Evolutionary conservation across 2,797 vertebrate species (phyloP).

Genomic region (Falco peregrinus): DNA sequence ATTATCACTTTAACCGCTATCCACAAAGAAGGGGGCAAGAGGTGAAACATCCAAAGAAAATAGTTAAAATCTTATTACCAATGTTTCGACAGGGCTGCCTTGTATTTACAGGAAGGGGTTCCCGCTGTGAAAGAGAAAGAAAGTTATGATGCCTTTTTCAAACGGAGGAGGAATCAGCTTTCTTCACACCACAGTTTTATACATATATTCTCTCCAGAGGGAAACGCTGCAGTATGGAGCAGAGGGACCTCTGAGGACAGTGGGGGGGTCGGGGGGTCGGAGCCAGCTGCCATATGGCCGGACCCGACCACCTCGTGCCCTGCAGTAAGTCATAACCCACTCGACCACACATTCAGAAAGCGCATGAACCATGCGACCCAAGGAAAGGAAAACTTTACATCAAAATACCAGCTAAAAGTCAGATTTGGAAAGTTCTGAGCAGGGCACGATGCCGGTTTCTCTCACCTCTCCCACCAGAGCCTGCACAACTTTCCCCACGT

Average conservation of each 20-base stretch:
- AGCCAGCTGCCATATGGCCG: background rate
- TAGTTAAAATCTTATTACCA: constrained; percentile 38
- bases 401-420: background rate
- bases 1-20: constrained; percentile 53
- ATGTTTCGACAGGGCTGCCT: constrained; percentile 37
- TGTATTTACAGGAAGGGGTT: constrained; percentile 17
- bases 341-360: background rate
- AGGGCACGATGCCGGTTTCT: background rate
- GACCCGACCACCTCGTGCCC: background rate
- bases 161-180: constrained; percentile 44
- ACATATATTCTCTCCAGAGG: background rate
- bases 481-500: background rate
- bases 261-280: background rate
- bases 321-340: background rate
- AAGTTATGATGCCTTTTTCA: constrained; percentile 32
- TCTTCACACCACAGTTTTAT: constrained; percentile 33
- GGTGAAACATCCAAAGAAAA: constrained; percentile 68
- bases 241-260: background rate
- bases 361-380: background rate
- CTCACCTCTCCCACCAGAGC: background rate
- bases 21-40: constrained; percentile 24
- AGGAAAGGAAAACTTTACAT: background rate
- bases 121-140: constrained; percentile 27
- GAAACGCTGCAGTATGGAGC: background rate
- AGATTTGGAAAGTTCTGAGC: background rate